These are phyloP conservation scores for Eumerus sabulonum DNA, from an alignment of 2,888 invertebrate species.

Conservation along the genomic window DNA sequence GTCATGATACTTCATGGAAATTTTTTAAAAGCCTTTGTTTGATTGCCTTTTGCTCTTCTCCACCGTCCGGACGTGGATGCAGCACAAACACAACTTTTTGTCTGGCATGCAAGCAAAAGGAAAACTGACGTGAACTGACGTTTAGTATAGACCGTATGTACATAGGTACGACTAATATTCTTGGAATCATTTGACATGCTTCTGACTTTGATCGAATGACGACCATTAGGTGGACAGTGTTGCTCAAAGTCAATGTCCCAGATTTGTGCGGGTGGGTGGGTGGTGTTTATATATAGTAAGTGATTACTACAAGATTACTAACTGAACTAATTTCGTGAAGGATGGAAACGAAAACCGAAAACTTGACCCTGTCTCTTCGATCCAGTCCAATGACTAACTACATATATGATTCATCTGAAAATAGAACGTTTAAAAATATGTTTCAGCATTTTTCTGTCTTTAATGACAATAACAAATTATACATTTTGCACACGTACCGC, in stretches of 20 bases:
- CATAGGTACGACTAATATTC: too few species aligned
- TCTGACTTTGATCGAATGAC: too few species aligned
- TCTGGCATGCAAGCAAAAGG: background rate
- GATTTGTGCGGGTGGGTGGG: background rate
- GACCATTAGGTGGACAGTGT: background rate
- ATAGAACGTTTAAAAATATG: slow-evolving; percentile 43
- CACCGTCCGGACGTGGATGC: background rate
- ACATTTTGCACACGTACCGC: slow-evolving; percentile 63
- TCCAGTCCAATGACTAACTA: slow-evolving; percentile 9
- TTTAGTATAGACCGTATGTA: too few species aligned
- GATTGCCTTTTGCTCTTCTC: slow-evolving; percentile 9
- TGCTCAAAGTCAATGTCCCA: background rate
- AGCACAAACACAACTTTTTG: background rate
- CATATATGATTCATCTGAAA: slow-evolving; percentile 31
- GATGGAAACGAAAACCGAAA: slow-evolving; percentile 3
- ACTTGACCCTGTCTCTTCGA: slow-evolving; percentile 41
- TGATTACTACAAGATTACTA: background rate
- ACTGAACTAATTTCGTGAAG: background rate
- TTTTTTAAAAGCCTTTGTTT: slow-evolving; percentile 27
- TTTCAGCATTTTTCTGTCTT: slow-evolving; percentile 16
- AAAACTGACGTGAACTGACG: background rate
- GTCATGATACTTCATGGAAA: slow-evolving; percentile 22
- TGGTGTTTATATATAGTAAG: background rate
- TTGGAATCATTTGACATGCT: too few species aligned
- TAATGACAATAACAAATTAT: slow-evolving; percentile 18